These are phyloP conservation scores for Siphamia tubifer DNA, from an alignment of 2,113 vertebrate species.

Conservation along the genomic window DNA sequence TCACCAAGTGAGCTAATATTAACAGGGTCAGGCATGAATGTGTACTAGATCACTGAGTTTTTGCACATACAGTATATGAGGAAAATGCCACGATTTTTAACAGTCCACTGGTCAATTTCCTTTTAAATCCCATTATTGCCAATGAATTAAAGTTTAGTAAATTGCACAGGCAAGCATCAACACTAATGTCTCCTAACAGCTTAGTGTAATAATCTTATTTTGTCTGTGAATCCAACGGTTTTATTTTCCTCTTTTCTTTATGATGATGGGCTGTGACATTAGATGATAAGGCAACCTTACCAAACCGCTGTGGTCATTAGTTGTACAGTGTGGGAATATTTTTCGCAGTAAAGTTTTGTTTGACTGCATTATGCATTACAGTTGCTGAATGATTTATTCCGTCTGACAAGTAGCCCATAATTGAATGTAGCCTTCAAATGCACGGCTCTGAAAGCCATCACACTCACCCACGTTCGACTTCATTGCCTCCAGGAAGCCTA, in stretches of 20 bases:
- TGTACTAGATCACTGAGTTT: neutral
- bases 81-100: neutral
- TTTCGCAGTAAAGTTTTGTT: slow-evolving; percentile 50
- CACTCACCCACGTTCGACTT: slow-evolving; percentile 50
- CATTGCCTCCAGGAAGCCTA: slow-evolving; percentile 35
- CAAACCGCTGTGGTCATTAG: slow-evolving; percentile 29
- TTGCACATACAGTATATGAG: neutral
- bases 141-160: neutral
- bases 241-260: neutral
- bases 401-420: slow-evolving; percentile 65
- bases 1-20: neutral
- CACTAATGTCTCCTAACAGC: neutral
- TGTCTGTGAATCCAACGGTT: neutral
- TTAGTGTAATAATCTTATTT: slow-evolving; percentile 2
- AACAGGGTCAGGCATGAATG: neutral
- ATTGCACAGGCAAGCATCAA: neutral
- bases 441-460: slow-evolving; percentile 47
- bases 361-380: slow-evolving; percentile 51
- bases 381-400: slow-evolving; percentile 61
- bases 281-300: neutral
- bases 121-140: neutral
- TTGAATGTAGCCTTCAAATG: slow-evolving; percentile 58
- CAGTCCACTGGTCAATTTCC: neutral
- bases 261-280: slow-evolving; percentile 31
- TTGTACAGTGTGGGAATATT: slow-evolving; percentile 15